Percentiles rank a stretch among this genome's conserved stretches.
phyloP scores from a whole-genome alignment of 2,888 invertebrate species.

The Drosophila nigricruria region DNA sequence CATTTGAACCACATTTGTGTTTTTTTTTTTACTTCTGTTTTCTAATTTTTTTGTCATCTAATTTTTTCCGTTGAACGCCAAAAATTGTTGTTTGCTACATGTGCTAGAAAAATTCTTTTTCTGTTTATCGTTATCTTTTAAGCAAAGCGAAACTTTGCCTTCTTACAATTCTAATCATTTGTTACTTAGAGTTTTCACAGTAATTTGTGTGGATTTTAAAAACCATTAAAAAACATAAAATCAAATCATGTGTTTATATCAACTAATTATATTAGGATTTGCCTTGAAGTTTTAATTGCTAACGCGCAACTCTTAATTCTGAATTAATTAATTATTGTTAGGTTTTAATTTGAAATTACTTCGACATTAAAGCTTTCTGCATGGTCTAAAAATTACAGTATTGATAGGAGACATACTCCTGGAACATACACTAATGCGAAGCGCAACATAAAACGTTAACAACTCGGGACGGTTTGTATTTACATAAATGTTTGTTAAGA shows the following conservation, averaged over 20 bases:
- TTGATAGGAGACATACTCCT: conserved; percentile 5
- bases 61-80: conserved; percentile 46
- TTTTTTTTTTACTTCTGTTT: conserved; percentile 28
- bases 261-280: conserved; percentile 58
- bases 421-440: conserved; percentile 22
- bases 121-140: conserved; percentile 23
- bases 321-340: conserved; percentile 50
- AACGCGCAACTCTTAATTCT: conserved; percentile 62
- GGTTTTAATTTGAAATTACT: conserved; percentile 14
- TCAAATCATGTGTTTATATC: conserved; percentile 34
- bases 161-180: conserved; percentile 43
- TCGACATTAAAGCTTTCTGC: conserved; percentile 55
- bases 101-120: conserved; percentile 61
- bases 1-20: conserved; percentile 69
- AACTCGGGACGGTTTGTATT: conserved; percentile 28
- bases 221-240: conserved; percentile 8
- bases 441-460: conserved; percentile 20
- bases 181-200: conserved; percentile 73
- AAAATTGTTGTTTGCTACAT: conserved; percentile 49
- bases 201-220: conserved; percentile 62
- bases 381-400: conserved; percentile 29
- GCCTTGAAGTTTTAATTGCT: conserved; percentile 52
- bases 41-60: conserved; percentile 28
- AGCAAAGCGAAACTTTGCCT: conserved; percentile 32
- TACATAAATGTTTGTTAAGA: conserved; percentile 33